Conservation (phyloP, 1,140 invertebrate genomes). For the Stegodyphus dumicola region DNA sequence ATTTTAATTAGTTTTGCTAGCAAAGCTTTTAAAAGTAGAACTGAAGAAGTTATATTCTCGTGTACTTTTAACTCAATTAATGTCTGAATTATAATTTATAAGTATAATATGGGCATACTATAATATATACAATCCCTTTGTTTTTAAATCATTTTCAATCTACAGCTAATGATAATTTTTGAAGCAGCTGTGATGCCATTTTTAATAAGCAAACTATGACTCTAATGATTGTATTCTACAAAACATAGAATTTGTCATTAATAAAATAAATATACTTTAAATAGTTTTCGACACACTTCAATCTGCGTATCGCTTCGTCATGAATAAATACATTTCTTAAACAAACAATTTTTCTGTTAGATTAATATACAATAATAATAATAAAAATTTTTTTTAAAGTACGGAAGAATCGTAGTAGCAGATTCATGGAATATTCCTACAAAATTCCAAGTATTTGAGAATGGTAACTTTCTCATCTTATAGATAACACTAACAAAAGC, state of each 20-base stretch:
- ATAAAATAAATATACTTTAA: background rate
- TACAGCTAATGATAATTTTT: background rate
- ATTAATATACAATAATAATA: background rate
- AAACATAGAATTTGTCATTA: background rate
- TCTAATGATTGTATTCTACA: background rate
- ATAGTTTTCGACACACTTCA: background rate
- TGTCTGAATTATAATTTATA: background rate
- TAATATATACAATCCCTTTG: background rate
- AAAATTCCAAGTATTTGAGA: background rate
- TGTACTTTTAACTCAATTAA: background rate
- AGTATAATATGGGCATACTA: background rate
- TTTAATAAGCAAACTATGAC: no score
- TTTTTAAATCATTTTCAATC: background rate
- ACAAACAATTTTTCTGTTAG: background rate
- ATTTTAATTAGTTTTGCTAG: background rate
- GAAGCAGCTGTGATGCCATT: background rate
- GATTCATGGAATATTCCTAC: no score
- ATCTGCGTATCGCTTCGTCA: background rate
- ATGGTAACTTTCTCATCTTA: background rate
- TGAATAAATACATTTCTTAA: background rate
- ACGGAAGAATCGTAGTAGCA: background rate
- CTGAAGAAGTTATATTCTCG: background rate
- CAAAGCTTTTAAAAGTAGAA: background rate
- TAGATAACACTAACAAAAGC: no score
- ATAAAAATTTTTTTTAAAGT: background rate